Conservation (phyloP, 2,888 invertebrate genomes). For the Digitonthophagus gazella region DNA sequence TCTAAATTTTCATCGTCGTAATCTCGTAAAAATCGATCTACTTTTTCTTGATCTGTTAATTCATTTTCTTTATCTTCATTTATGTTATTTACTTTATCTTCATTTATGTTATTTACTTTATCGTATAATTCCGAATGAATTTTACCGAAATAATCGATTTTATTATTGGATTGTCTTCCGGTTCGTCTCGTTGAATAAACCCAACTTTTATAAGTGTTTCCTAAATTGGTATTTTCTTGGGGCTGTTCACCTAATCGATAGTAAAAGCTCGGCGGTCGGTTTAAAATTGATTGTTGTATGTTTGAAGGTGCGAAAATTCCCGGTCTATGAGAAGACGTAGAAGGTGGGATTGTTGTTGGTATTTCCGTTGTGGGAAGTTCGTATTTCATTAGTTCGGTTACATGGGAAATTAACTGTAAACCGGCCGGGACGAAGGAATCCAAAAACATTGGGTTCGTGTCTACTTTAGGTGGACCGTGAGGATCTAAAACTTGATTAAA, state of each 20-base stretch:
- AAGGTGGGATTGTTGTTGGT: conserved; percentile 41
- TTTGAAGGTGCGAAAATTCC: conserved; percentile 57
- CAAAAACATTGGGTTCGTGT: conserved; percentile 56
- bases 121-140: conserved; percentile 46
- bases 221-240: too few species aligned
- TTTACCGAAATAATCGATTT: conserved; percentile 42
- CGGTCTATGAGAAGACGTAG: conserved; percentile 49
- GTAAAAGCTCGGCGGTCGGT: too few species aligned
- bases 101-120: conserved; percentile 41
- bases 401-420: conserved; percentile 65
- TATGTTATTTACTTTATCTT: conserved; percentile 41
- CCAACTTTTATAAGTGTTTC: neutral
- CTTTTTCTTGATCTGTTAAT: conserved; percentile 40
- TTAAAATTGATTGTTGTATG: conserved; percentile 41
- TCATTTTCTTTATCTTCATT: conserved; percentile 37
- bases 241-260: too few species aligned
- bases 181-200: neutral
- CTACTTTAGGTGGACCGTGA: conserved; percentile 42
- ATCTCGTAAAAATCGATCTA: conserved; percentile 38
- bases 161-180: conserved; percentile 15
- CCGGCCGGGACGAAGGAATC: conserved; percentile 66
- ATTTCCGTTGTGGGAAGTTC: conserved; percentile 47
- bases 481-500: conserved; percentile 19
- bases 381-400: conserved; percentile 63
- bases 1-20: conserved; percentile 41